Conservation (phyloP, 2,888 invertebrate genomes). For the Cheilosia urbana region DNA sequence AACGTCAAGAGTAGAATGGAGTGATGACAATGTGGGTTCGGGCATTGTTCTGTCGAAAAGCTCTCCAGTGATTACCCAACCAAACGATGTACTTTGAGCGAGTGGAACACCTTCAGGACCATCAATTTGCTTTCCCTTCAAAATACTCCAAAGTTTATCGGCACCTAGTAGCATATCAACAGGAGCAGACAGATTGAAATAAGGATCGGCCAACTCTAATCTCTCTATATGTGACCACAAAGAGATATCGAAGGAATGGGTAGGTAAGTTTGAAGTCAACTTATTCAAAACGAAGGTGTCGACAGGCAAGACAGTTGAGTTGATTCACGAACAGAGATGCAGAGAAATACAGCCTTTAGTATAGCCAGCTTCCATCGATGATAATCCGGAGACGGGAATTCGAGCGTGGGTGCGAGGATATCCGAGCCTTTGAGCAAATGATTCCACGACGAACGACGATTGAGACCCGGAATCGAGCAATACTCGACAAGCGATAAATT, state of each 20-base stretch:
- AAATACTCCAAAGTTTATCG: slow-evolving; percentile 5
- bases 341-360: slow-evolving; percentile 14
- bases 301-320: neutral
- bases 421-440: neutral
- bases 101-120: slow-evolving; percentile 3
- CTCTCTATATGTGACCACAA: neutral
- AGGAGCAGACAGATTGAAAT: neutral
- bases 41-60: neutral
- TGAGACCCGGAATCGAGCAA: slow-evolving; percentile 9
- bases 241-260: neutral
- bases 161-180: slow-evolving; percentile 25
- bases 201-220: slow-evolving; percentile 1
- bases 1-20: slow-evolving; percentile 5
- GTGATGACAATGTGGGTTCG: neutral
- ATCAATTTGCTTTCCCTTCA: slow-evolving; percentile 13
- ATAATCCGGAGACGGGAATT: slow-evolving; percentile 5
- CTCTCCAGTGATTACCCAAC: slow-evolving; percentile 21
- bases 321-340: neutral
- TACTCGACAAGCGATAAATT: neutral
- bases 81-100: slow-evolving; percentile 15
- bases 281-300: slow-evolving; percentile 6
- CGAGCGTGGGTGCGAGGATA: slow-evolving; percentile 3
- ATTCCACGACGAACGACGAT: slow-evolving; percentile 5
- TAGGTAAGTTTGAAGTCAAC: slow-evolving; percentile 6
- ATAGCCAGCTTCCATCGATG: slow-evolving; percentile 5